These are phyloP conservation scores for Avahi laniger DNA, from an alignment of 2,797 vertebrate species.

Conservation along the genomic window DNA sequence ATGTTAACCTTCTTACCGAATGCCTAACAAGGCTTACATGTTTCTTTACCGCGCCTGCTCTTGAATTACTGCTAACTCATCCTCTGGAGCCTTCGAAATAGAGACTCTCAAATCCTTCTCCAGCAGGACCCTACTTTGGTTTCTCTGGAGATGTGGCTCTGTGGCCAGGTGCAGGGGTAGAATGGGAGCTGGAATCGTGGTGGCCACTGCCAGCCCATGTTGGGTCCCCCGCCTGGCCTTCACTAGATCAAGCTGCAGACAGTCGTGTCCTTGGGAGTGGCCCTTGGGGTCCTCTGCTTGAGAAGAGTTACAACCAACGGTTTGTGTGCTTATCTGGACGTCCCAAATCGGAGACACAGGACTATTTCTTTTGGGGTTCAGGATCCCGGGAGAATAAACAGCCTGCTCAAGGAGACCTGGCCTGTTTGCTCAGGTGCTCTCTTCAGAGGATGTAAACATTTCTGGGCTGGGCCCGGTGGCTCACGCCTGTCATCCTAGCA, in stretches of 20 bases:
- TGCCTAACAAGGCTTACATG: background rate
- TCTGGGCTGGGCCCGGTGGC: background rate
- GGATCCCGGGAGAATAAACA: background rate
- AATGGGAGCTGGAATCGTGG: background rate
- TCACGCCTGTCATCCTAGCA: too few species aligned
- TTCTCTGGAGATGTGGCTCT: background rate
- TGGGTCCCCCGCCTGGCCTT: background rate
- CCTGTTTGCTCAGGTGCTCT: background rate
- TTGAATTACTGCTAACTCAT: background rate
- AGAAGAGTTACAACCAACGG: background rate
- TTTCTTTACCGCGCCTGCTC: background rate
- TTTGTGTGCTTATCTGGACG: background rate
- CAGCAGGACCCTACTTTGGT: background rate
- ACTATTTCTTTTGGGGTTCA: background rate
- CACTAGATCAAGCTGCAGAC: background rate
- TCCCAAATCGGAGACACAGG: background rate
- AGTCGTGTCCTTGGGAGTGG: background rate
- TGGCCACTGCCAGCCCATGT: too few species aligned
- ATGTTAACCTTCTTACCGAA: background rate
- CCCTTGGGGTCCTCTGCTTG: background rate
- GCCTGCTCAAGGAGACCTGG: background rate
- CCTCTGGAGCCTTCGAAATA: background rate
- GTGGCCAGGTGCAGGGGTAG: background rate
- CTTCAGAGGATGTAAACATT: background rate
- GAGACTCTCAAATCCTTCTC: background rate